phyloP scores from a whole-genome alignment of 2,797 vertebrate genomes.

The Myiothlypis coronata region DNA sequence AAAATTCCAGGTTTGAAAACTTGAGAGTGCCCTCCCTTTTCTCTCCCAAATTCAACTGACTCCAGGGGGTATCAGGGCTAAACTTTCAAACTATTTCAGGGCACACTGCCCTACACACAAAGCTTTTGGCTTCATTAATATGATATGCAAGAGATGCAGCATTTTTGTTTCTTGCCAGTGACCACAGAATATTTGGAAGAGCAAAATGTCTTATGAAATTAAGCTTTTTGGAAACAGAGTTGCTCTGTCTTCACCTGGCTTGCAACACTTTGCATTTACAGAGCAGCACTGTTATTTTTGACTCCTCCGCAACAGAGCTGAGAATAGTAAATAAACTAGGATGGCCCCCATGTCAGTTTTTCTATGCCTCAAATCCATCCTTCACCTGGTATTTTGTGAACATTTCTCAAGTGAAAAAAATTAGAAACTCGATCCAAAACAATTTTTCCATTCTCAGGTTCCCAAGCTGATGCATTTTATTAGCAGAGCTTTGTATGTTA shows the following conservation, averaged over 20 bases:
- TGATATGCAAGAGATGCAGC: background rate
- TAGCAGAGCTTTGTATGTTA: background rate
- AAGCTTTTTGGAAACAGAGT: constrained; percentile 27
- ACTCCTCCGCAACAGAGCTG: background rate
- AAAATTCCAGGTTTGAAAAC: constrained; percentile 37
- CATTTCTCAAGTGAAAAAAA: constrained; percentile 18
- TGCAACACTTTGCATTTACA: background rate
- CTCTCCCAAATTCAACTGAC: background rate
- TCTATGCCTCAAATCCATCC: background rate
- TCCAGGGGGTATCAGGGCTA: constrained; percentile 6
- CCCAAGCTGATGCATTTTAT: background rate
- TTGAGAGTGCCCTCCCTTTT: constrained; percentile 6
- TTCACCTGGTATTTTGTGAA: background rate
- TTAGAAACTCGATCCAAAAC: background rate
- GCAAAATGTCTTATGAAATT: background rate
- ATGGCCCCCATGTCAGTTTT: background rate
- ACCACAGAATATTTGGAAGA: constrained; percentile 4
- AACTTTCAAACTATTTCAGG: constrained; percentile 58
- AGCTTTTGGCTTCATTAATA: constrained; percentile 14
- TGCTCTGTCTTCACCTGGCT: background rate
- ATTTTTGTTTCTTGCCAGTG: background rate
- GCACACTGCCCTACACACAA: background rate
- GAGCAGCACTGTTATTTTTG: background rate
- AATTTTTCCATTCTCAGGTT: background rate
- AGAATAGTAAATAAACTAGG: background rate